Base-by-base conservation (phyloP, 2,797 vertebrate species). In the Craterocephalus amniculus region DNA sequence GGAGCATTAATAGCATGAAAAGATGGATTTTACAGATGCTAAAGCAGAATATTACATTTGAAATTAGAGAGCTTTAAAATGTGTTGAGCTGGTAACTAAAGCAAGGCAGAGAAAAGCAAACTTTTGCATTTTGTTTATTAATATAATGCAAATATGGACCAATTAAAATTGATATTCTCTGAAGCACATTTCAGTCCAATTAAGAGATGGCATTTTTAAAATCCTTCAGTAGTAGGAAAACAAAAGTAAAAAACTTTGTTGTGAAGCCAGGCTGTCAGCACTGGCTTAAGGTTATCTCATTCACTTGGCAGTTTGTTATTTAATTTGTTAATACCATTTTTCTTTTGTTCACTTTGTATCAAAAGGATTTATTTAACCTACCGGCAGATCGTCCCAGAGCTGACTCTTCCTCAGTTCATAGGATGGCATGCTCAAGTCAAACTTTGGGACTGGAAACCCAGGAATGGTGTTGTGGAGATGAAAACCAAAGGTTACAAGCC, bases 401-500 rank as follows among this genome's bases (percentile, higher is more conserved):
- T 98, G 96, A 87, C 96, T 99, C 94, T 96, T 99, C 81, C 90
- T 90, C 70, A 99, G 95, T 76, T 99, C 97, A 1, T 98, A 99
- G 0, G 98, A 99, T 1, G 96, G 96, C 87, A 96, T 94, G 67
- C 95, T 96, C 90, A 98, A 91, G 88, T 97, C 98, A 76, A 98
- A 97, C 87, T 97, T 97, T 0, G 98, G 98, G 40, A 97, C 95
- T 0, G 96, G 96, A 87, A 97, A 99, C 32, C 98, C 97, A 78
- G 98, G 98, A 88, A 99, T 99, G 78, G 96, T 97, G 77, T 99
- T 99, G 92, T 99, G 97, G 66, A 99, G 96, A 89, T 99, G 98
- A 92, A 99, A 99, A 60, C 98, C 98, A 3, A 99, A 99, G n/a
- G 97, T 99, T 84, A 99, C 96, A 55, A 99, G 95, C 98, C 98